These are phyloP conservation scores for Heliconius ethilla DNA, from an alignment of 2,888 invertebrate species.

Conservation along the genomic window DNA sequence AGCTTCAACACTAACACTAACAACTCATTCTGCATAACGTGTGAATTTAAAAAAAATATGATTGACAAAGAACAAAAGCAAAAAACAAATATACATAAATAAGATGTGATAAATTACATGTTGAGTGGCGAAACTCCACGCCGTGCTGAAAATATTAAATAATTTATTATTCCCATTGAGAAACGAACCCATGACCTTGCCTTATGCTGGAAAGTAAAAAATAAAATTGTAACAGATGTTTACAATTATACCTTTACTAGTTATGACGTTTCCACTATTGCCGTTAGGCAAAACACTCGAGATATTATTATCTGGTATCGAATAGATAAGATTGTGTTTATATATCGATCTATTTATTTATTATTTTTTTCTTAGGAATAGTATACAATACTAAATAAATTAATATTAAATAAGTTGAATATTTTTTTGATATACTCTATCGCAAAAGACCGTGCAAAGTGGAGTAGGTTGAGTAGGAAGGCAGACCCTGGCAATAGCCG, in stretches of 20 bases:
- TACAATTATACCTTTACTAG: neutral
- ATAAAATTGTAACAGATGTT: too few relatives aligned
- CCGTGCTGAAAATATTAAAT: too few relatives aligned
- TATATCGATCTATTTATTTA: constrained; percentile 37
- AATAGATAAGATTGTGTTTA: constrained; percentile 46
- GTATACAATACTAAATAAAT: constrained; percentile 17
- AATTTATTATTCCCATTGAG: too few relatives aligned
- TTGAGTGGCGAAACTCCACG: too few relatives aligned
- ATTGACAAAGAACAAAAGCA: too few relatives aligned
- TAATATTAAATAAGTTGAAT: too few relatives aligned
- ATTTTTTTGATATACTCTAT: too few relatives aligned
- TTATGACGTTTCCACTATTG: constrained; percentile 33
- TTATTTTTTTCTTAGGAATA: constrained; percentile 17
- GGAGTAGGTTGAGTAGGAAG: too few relatives aligned
- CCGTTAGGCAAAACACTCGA: constrained; percentile 40
- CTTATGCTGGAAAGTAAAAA: too few relatives aligned
- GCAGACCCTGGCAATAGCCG: too few relatives aligned
- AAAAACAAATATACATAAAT: neutral
- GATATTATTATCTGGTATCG: constrained; percentile 46
- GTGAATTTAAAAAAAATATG: neutral
- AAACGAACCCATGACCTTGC: too few relatives aligned
- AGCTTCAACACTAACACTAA: neutral
- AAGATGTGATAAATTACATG: neutral
- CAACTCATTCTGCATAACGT: neutral
- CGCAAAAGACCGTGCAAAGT: too few relatives aligned